Evolutionary conservation across 2,797 vertebrate genomes (phyloP), one percentile per base, ranked within the genome.

Genomic region (Cuculus canorus): DNA sequence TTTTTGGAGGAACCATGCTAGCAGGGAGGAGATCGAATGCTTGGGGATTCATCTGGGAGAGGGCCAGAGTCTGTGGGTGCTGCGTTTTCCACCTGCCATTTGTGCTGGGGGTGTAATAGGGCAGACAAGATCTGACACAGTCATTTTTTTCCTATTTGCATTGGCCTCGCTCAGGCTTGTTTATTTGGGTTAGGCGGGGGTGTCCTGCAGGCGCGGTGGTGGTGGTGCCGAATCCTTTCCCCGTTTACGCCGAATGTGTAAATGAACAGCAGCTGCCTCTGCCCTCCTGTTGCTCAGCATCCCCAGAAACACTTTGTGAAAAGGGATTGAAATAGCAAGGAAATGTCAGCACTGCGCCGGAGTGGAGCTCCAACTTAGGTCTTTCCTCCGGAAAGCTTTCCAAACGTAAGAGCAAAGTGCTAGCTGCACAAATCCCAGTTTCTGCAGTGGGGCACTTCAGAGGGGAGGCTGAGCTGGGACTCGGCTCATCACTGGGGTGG

Each of bases 281-380:
- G 89, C 86, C 87, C 85, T 86, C 91, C 93, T 83, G 61, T 71
- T 91, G 94, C 94, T 91, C 92, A 81, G 91, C 72, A 78, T 71
- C 79, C 89, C 57, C 88, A 16, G 7, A 77, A 91, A 89, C 1
- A 17, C 92, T 82, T 25, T 61, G 78, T 39, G 68, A 66, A 39
- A 71, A 91, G 65, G 88, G 70, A 90, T 17, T 45, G 86, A 91
- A 95, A 88, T 54, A 90, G 92, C 60, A 76, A 81, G 76, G 37
- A 75, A 93, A 92, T 68, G 82, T 60, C 87, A 71, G 72, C 1
- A 6, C 52, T 21, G 75, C 27, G 39, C 47, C 71, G 69, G 47
- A 59, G 10, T 1, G 22, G 33, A 56, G 64, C 33, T 80, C 28
- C 21, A 8, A 37, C 41, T 37, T 68, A 2, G 33, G 52, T 48